Evolutionary conservation across 2,797 vertebrate species (phyloP), one percentile per base, ranked within the genome.

Genomic region (Helostoma temminkii): DNA sequence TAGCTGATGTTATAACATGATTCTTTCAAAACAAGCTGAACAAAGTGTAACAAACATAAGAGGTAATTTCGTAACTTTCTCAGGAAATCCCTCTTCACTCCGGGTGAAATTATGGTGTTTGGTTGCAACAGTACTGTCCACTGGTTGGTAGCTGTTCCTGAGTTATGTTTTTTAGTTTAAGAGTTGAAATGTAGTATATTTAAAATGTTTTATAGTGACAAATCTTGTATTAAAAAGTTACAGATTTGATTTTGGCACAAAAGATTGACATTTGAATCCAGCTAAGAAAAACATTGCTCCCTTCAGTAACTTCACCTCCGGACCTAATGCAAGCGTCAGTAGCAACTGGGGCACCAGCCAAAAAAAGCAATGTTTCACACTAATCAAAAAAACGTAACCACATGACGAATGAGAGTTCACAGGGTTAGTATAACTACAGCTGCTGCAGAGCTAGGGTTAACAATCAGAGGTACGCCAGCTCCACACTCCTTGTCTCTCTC

Each of bases 51-150:
- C 42, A 72, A 56, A 78, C 12, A 58, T 47, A 58, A n/a, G 1
- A 26, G 6, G 57, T 56, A 59, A 37, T 80, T 74, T 80, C 46
- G 54, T 41, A 53, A 73, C 37, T 9, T 28, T 28, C 37, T 58
- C 36, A 30, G 47, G 69, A 82, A 49, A 66, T 61, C 22, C 45
- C 7, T 42, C 34, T 28, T 65, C 22, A 26, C 24, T 26, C 14
- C 15, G 18, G 37, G 32, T 58, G 11, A 66, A 65, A 53, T 39
- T 5, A 55, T 19, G 5, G 41, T 41, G 47, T 70, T 6, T n/a
- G 30, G 45, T 66, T 61, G 50, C 43, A 46, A 18, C 26, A 41
- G 6, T 8, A 32, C 16, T 41, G 37, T 41, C 6, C 12, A 41
- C 15, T 21, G 37, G 30, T 56, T 41, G 12, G 39, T 30, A 26